Percentiles rank a stretch among this genome's conserved stretches.
These are phyloP conservation scores for Sebastes matsubarae DNA, from an alignment of 2,797 vertebrate species.

Conservation along the genomic window DNA sequence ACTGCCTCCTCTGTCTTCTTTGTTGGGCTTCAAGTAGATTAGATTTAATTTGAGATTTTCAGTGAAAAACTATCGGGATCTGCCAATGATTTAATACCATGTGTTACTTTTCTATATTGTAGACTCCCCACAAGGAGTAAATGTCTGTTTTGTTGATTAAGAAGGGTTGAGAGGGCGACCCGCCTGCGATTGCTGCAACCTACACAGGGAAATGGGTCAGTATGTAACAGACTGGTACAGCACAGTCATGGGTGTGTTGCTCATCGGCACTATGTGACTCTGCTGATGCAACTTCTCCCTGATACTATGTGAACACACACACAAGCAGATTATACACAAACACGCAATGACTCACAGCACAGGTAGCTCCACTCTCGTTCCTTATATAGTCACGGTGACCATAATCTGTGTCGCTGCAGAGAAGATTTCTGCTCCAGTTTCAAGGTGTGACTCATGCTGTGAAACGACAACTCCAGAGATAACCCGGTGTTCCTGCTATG, in stretches of 20 bases:
- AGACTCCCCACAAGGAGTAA: not conserved
- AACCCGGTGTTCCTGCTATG: slow-evolving; percentile 7
- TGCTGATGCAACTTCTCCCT: slow-evolving; percentile 63
- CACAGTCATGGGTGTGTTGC: slow-evolving; percentile 48
- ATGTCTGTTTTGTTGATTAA: slow-evolving; percentile 6
- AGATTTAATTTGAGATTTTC: not conserved
- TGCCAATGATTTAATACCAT: not conserved
- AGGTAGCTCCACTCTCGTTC: slow-evolving; percentile 5
- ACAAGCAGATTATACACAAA: slow-evolving; percentile 20
- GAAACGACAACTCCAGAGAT: slow-evolving; percentile 33
- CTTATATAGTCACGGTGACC: slow-evolving; percentile 24
- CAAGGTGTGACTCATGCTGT: slow-evolving; percentile 37
- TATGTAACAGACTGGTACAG: slow-evolving; percentile 11
- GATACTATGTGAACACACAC: slow-evolving; percentile 18
- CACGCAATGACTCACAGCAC: slow-evolving; percentile 44
- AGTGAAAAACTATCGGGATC: not conserved
- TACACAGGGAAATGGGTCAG: slow-evolving; percentile 3
- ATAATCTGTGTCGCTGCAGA: not conserved
- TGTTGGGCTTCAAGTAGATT: not conserved
- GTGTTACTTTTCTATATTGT: not conserved
- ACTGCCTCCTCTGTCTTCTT: not conserved
- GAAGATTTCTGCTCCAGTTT: slow-evolving; percentile 1
- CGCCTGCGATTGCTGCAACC: not conserved
- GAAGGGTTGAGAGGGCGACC: not conserved
- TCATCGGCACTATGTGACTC: slow-evolving; percentile 59